A percentile compares a stretch with the other conserved stretches of the same genome.
Conservation (phyloP, 2,888 invertebrate genomes). For the Venusia cambrica region DNA sequence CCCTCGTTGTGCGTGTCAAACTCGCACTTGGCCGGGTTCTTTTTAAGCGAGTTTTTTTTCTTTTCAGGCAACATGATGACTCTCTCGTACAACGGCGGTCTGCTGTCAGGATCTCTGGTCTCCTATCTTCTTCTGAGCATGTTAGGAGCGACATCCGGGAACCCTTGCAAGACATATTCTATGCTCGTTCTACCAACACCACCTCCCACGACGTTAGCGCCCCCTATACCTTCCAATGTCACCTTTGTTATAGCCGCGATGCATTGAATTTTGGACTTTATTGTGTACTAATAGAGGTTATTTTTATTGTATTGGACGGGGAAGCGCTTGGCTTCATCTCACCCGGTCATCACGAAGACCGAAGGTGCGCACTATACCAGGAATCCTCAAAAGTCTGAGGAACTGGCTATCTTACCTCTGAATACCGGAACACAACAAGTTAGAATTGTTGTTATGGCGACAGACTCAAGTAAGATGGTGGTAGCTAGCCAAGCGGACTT, state of each 20-base stretch:
- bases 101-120: slow-evolving; percentile 90
- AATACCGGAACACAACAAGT: no score
- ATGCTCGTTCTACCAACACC: slow-evolving; percentile 58
- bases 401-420: no score
- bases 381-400: no score
- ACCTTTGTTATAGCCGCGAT: slow-evolving; percentile 16
- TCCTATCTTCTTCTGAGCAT: slow-evolving; percentile 89
- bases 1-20: no score
- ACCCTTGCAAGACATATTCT: slow-evolving; percentile 70
- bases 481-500: no score
- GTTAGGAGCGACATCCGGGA: slow-evolving; percentile 74
- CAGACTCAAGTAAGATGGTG: no score
- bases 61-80: slow-evolving; percentile 94
- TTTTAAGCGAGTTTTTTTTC: no score
- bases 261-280: slow-evolving; percentile 14
- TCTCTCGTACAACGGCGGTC: slow-evolving; percentile 92
- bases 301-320: neutral
- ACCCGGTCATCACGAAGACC: no score
- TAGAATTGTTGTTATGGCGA: no score
- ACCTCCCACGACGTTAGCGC: slow-evolving; percentile 42
- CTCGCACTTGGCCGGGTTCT: no score
- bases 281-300: neutral
- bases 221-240: slow-evolving; percentile 32
- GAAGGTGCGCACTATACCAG: no score
- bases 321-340: no score